A percentile compares a stretch with the other conserved stretches of the same genome.
Evolutionary conservation across 2,797 vertebrate genomes (phyloP).

Genomic region (Dendrocincla tyrannina): DNA sequence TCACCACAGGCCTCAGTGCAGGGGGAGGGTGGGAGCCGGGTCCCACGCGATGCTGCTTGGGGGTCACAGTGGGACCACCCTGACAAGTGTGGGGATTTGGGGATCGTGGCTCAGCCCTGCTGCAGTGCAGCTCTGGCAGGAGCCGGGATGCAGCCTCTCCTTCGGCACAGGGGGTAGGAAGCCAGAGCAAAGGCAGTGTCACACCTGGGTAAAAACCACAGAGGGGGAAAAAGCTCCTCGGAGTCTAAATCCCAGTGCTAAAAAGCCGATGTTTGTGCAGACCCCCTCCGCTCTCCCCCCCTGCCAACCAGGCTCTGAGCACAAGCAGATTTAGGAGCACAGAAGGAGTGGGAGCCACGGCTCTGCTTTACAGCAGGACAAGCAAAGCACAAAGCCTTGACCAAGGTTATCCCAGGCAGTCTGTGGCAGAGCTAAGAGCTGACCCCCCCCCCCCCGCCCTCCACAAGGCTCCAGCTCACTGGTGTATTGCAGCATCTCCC

Average conservation of each 20-base stretch:
- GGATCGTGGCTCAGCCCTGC: neutral
- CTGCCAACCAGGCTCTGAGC: neutral
- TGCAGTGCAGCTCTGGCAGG: conserved; percentile 15
- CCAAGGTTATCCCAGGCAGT: conserved; percentile 17
- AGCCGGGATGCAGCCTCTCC: neutral
- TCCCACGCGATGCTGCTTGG: accelerated
- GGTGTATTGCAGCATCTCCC: neutral
- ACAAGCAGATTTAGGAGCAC: neutral
- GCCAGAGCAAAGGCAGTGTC: neutral
- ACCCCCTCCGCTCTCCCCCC: neutral
- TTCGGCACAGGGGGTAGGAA: neutral
- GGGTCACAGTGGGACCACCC: neutral
- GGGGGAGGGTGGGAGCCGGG: accelerated
- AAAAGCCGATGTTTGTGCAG: neutral
- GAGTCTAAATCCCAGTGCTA: neutral
- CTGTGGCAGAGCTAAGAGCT: neutral
- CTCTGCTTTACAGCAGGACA: neutral
- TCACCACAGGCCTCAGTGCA: accelerated
- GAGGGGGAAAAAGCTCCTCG: neutral
- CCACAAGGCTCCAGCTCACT: neutral
- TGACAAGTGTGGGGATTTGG: neutral
- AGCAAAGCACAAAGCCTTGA: neutral
- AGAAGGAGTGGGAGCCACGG: neutral
- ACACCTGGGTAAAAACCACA: neutral
- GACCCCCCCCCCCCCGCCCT: accelerated